A percentile compares a stretch with the other conserved stretches of the same genome.
Evolutionary conservation across 2,113 vertebrate species (phyloP).

Genomic region (Regulus satrapa): DNA sequence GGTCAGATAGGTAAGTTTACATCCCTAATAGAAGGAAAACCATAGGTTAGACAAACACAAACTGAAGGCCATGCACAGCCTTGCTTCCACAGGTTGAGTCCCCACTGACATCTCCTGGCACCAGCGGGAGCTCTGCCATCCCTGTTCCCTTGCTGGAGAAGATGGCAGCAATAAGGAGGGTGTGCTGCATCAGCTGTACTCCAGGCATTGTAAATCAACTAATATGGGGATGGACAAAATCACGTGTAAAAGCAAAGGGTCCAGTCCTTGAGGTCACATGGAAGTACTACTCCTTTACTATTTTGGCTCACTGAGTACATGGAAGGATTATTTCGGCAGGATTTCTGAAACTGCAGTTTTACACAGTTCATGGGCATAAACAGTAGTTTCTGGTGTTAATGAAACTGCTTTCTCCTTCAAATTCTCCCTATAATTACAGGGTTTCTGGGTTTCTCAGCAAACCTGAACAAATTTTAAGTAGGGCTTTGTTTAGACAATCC

Average conservation of each 20-base stretch:
- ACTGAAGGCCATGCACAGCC: neutral
- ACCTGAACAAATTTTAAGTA: conserved; percentile 54
- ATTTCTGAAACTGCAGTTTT: conserved; percentile 41
- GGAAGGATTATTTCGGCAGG: conserved; percentile 17
- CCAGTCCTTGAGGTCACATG: neutral
- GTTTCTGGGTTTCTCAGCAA: conserved; percentile 35
- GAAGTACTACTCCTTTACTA: neutral
- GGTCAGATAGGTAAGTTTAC: neutral
- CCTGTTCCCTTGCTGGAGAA: neutral
- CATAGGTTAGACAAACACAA: neutral
- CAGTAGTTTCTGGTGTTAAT: conserved; percentile 42
- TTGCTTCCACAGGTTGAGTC: neutral
- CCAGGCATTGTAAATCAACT: neutral
- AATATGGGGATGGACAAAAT: neutral
- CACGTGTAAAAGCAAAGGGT: neutral
- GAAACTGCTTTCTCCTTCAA: conserved; percentile 42
- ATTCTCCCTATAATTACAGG: conserved; percentile 44
- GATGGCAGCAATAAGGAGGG: accelerated
- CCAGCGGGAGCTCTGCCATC: neutral
- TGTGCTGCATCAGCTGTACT: neutral
- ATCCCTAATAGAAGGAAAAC: neutral
- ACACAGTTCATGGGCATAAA: conserved; percentile 35
- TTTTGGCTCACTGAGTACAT: neutral
- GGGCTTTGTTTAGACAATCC: conserved; percentile 53
- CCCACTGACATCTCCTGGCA: neutral